A percentile compares a stretch with the other conserved stretches of the same genome.
Evolutionary conservation across 2,888 invertebrate genomes (phyloP).

Genomic region (Brenthis ino): DNA sequence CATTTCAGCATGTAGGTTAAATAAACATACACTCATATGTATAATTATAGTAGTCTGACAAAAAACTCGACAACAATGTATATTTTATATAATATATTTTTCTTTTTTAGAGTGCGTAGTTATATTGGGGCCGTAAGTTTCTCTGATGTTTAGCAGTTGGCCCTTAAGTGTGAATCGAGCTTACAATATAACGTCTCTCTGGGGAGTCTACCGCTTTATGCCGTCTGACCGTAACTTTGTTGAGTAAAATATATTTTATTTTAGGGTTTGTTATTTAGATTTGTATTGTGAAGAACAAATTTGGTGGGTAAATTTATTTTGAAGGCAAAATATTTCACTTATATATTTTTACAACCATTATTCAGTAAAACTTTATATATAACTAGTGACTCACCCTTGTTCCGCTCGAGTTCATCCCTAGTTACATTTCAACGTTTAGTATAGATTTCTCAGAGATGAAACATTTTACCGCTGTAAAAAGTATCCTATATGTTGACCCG

Average conservation of each 20-base stretch:
- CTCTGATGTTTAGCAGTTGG: conserved; percentile 25
- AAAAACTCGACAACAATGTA: too few relatives aligned
- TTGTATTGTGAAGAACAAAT: neutral
- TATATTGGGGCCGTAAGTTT: conserved; percentile 15
- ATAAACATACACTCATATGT: too few relatives aligned
- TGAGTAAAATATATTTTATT: conserved; percentile 22
- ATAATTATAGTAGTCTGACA: too few relatives aligned
- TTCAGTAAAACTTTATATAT: too few relatives aligned
- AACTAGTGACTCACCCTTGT: too few relatives aligned
- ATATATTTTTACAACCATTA: neutral
- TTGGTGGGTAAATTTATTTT: neutral
- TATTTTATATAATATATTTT: neutral
- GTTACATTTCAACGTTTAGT: too few relatives aligned
- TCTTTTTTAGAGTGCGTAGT: conserved; percentile 10
- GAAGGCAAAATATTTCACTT: neutral
- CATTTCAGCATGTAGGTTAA: too few relatives aligned
- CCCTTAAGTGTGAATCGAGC: conserved; percentile 35
- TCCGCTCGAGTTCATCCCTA: too few relatives aligned
- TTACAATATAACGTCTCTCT: conserved; percentile 34
- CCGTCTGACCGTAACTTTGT: conserved; percentile 28
- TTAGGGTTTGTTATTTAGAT: conserved; percentile 9
- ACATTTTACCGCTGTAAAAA: too few relatives aligned
- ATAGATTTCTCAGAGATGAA: too few relatives aligned
- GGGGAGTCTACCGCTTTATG: conserved; percentile 36
- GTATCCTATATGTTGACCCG: too few relatives aligned